Conservation (phyloP, 1,140 invertebrate species). For the Ceratosolen solmsi region DNA sequence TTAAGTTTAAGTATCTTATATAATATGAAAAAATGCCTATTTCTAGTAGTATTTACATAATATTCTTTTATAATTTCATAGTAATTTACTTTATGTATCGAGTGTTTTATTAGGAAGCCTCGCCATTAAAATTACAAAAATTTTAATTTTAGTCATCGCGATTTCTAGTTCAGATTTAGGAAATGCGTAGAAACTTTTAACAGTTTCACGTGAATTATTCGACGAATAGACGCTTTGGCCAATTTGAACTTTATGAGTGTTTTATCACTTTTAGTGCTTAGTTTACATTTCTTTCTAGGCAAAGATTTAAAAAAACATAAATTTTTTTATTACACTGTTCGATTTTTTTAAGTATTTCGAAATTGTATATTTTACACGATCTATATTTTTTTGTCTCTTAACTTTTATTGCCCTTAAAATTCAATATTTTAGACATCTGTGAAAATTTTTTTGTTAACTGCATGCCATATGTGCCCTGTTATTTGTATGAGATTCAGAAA, state of each 20-base stretch:
- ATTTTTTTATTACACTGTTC: too few relatives aligned
- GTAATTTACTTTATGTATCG: conserved; percentile 7
- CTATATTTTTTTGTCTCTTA: background rate
- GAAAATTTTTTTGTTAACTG: background rate
- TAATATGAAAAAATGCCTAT: too few relatives aligned
- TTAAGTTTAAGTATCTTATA: too few relatives aligned
- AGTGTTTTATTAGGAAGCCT: conserved; percentile 13
- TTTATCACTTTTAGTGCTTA: conserved; percentile 21
- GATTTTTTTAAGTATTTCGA: too few relatives aligned
- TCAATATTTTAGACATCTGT: background rate
- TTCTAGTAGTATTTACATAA: too few relatives aligned
- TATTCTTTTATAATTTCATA: too few relatives aligned
- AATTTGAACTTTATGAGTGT: conserved; percentile 19
- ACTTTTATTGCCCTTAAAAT: background rate
- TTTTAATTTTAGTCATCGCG: conserved; percentile 1
- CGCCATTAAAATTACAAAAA: conserved; percentile 2
- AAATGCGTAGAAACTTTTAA: background rate
- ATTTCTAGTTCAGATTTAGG: background rate
- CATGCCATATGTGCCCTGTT: too few relatives aligned
- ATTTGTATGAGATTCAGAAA: too few relatives aligned
- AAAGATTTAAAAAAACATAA: conserved; percentile 17
- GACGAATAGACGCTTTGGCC: conserved; percentile 13
- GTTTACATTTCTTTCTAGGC: background rate
- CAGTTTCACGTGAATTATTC: background rate
- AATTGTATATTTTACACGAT: too few relatives aligned